Percentiles rank a stretch among this genome's conserved stretches.
Evolutionary conservation across 2,888 invertebrate species (phyloP).

Genomic region (Pseudanteris insignis): DNA sequence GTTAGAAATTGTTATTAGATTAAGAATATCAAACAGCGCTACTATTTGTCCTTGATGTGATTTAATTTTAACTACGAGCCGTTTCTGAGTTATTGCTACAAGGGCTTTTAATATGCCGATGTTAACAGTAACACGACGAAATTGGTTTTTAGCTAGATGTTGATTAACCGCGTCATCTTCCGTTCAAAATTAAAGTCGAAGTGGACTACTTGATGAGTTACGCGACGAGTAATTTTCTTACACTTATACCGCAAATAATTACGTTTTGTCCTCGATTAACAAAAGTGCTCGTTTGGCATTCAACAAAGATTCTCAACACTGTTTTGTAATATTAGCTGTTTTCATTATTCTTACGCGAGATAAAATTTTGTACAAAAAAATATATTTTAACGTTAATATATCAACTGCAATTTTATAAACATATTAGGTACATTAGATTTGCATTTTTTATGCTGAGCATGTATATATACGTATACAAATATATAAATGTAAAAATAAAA

Average conservation of each 20-base stretch:
- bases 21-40: background rate
- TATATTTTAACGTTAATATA: no score
- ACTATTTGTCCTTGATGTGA: constrained; percentile 9
- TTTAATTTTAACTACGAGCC: constrained; percentile 15
- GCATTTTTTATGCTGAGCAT: no score
- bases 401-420: no score
- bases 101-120: constrained; percentile 18
- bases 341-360: no score
- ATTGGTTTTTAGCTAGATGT: constrained; percentile 24
- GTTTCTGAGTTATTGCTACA: constrained; percentile 4
- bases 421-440: no score
- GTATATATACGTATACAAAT: no score
- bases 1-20: background rate
- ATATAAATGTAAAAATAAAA: no score
- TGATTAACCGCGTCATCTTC: constrained; percentile 10
- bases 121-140: constrained; percentile 25
- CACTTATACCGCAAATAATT: constrained; percentile 11
- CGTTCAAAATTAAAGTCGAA: constrained; percentile 21
- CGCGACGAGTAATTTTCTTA: constrained; percentile 10
- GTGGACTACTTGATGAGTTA: constrained; percentile 10
- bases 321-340: no score
- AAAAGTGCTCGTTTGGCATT: no score
- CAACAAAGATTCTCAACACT: no score
- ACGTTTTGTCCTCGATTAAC: constrained; percentile 1
- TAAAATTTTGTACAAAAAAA: no score